Base-by-base conservation (phyloP, 2,888 invertebrate genomes). In the Zaprionus lineosus region DNA sequence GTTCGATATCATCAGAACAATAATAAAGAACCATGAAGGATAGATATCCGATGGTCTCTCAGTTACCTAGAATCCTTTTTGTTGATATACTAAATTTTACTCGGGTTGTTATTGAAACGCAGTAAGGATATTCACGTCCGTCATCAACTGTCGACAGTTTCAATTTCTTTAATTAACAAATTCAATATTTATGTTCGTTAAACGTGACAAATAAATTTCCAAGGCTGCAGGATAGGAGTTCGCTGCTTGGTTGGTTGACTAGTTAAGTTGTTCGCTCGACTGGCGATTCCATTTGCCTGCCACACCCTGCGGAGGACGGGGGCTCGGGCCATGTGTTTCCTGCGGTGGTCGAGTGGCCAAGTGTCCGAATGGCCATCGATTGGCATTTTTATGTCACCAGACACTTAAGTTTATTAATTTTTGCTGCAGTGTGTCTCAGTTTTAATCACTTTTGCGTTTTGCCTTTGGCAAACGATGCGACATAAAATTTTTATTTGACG, bases 361-460 rank as follows among this genome's bases (percentile, higher is more conserved):
- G 68, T 68, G 21, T 12, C 37, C 39, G 33, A 51, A 18, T 19
- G 55, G 29, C 52, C 58, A 69, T 74, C 71, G 70, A 72, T 72
- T 74, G 70, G 16, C 26, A 57, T 72, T 72, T 72, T 72, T 60
- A 72, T 72, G 63, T 60, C 48, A 47, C 18, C 21, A 26, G 64
- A 74, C 71, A 72, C 71, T 72, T 74, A 72, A 74, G 26, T 64
- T 69, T 72, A 72, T 72, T 72, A 72, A 72, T 72, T 72, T 74
- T 62, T 47, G 37, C 55, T 52, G 61, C 67, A 60, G 28, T 67
- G 41, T 34, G 68, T 62, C 40, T 33, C 47, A 63, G 59, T 74
- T 69, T 72, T 64, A 64, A 68, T 64, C 71, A 74, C 71, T 68
- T 60, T 63, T 41, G 55, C 12, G 37, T 5, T 16, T 44, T 21